Conservation (phyloP, 2,113 vertebrate species). For the Cichladusa arquata region DNA sequence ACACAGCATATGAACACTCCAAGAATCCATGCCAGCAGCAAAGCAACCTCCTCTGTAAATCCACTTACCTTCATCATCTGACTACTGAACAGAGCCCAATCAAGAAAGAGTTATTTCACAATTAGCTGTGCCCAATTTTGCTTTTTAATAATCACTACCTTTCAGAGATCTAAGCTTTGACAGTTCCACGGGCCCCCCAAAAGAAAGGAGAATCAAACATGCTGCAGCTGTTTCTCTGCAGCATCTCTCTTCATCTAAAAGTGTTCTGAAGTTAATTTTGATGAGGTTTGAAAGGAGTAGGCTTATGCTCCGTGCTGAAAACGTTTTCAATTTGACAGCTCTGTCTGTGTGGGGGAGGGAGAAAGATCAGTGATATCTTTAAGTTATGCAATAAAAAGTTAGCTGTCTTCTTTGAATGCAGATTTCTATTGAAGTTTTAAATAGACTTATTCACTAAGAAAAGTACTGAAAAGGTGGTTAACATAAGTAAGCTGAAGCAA, state of each 20-base stretch:
- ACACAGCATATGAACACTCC: not conserved
- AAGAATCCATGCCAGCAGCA: not conserved
- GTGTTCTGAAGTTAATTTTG: slow-evolving; percentile 60
- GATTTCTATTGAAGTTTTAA: slow-evolving; percentile 57
- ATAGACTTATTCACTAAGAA: slow-evolving; percentile 25
- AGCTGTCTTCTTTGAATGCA: slow-evolving; percentile 59
- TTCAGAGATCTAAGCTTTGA: not conserved
- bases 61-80: not conserved
- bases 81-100: not conserved
- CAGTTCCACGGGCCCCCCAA: not conserved
- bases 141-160: not conserved
- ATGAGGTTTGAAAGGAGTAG: slow-evolving; percentile 59
- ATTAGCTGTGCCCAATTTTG: not conserved
- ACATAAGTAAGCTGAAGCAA: not conserved
- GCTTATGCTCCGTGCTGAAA: slow-evolving; percentile 39
- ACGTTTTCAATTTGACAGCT: slow-evolving; percentile 64
- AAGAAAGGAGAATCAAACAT: not conserved
- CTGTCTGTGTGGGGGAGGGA: slow-evolving; percentile 62
- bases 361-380: slow-evolving; percentile 63
- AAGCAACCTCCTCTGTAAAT: not conserved
- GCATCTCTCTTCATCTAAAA: slow-evolving; percentile 23
- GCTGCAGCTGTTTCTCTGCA: slow-evolving; percentile 50
- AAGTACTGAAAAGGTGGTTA: not conserved
- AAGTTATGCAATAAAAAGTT: slow-evolving; percentile 68
- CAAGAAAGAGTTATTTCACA: not conserved